Evolutionary conservation across 1,140 invertebrate species (phyloP), one percentile per base, ranked within the genome.

Genomic region (Drosophila quadrilineata): DNA sequence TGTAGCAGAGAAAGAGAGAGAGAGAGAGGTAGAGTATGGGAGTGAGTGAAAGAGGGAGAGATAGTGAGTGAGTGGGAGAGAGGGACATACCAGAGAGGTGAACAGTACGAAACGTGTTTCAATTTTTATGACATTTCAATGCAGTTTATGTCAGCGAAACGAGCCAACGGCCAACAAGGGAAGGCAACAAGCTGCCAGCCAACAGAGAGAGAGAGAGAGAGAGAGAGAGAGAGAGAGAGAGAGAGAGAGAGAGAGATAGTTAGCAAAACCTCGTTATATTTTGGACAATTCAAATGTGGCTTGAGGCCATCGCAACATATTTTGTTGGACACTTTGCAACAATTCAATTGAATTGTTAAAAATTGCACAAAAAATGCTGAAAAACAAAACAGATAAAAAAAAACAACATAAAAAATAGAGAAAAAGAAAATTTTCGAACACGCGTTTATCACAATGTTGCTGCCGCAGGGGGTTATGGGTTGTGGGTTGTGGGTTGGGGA

Each of bases 71-170:
- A 28, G n/a, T n/a, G n/a, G n/a, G n/a, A n/a, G n/a, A n/a, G n/a
- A n/a, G n/a, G n/a, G n/a, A n/a, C n/a, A n/a, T n/a, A n/a, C n/a
- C n/a, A n/a, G 26, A 58, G 58, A 52, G 58, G 41, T 48, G 48
- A 19, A 73, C 46, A 19, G 29, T 36, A 28, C 31, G 56, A 64
- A 73, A 82, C 79, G 79, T 85, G 74, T 85, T 84, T 71, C 79
- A 77, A 85, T 84, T 84, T 84, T 77, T 85, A 85, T 85, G 79
- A 84, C 79, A 85, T 84, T 85, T 71, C 79, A 84, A 79, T 84
- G 79, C 79, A 85, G 79, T 85, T 84, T 68, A 85, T 84, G 70
- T 85, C 79, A 79, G 79, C 73, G 79, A 69, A 82, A 82, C 43
- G 50, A 69, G 62, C 21, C 40, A 80, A 62, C 52, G 66, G 48